Evolutionary conservation across 53 echinoderm and acorn worm genomes (phyloP), one percentile per base, ranked within the genome.

Genomic region (Apostichopus leukothele): DNA sequence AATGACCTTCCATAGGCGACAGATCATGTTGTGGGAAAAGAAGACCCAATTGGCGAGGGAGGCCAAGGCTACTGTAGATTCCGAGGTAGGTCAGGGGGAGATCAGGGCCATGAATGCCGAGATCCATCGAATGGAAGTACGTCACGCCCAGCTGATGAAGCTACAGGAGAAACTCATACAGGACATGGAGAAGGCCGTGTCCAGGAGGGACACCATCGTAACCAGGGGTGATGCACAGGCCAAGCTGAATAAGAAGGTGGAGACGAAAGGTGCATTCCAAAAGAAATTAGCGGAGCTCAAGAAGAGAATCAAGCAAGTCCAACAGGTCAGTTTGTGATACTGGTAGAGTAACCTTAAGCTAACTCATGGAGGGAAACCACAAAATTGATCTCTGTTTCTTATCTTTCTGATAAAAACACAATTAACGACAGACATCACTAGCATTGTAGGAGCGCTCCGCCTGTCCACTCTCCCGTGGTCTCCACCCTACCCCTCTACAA

Each of bases 11-110:
- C 74, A 2, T 75, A 99, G 99, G 89, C 95, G 99, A 50, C 99
- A 99, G 90, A 99, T 99, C 78, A 99, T 99, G 99, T 78, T 99
- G 14, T 99, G 99, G 99, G 99, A 99, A 90, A 99, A 99, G 94
- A 99, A 99, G 90, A 99, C 99, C 50, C 99, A 99, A 92, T 92
- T 99, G 18, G 99, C 99, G 27, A 90, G 99, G 53, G 99, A 99
- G 80, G 99, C 99, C 26, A 99, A 99, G 84, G 99, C 99, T 20
- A 95, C 99, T 0, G 99, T 99, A 5, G 99, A 99, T 79, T 99
- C 99, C 5, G 99, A 99, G 86, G 99, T 99, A 7, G 99, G 99
- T 39, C 99, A 99, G 91, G 99, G 99, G 4, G 99, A 99, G 91
- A 99, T 99, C 74, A 91, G 96, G 63, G 99, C 99, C 59, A 99